phyloP scores from a whole-genome alignment of 2,888 invertebrate species.

The Drosophila anomelani region DNA sequence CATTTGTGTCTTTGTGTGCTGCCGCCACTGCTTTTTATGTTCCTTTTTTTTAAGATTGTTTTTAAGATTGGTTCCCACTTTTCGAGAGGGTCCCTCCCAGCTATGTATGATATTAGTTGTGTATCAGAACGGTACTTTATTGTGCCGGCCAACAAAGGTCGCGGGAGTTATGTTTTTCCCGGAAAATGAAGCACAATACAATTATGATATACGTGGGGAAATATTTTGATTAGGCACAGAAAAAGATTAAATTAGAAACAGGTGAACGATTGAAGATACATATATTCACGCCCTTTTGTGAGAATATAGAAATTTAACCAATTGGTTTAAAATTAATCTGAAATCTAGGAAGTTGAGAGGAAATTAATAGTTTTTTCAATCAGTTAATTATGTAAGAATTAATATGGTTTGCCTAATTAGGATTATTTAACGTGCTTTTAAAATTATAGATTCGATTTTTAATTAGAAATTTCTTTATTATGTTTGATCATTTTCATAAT shows the following conservation, averaged over 20 bases:
- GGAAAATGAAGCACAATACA: conserved; percentile 47
- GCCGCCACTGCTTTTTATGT: conserved; percentile 51
- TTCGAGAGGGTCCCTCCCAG: conserved; percentile 21
- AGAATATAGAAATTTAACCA: neutral
- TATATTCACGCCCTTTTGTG: conserved; percentile 46
- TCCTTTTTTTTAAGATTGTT: conserved; percentile 34
- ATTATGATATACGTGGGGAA: conserved; percentile 76
- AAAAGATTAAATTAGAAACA: neutral
- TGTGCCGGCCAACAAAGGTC: conserved; percentile 54
- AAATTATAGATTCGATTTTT: too few relatives aligned
- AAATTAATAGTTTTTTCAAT: neutral
- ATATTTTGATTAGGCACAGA: conserved; percentile 67
- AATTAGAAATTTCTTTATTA: too few relatives aligned
- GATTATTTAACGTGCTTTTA: neutral
- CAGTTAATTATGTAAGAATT: neutral
- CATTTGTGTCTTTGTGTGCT: conserved; percentile 56
- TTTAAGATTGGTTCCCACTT: conserved; percentile 14
- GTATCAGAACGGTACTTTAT: conserved; percentile 66
- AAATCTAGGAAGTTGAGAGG: neutral
- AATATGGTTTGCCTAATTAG: neutral
- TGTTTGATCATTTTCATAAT: neutral
- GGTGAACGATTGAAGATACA: neutral
- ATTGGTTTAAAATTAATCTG: neutral
- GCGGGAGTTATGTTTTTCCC: conserved; percentile 35
- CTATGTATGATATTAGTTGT: conserved; percentile 31